phyloP scores from a whole-genome alignment of 2,113 vertebrate species.

The Lophotis ruficrista region DNA sequence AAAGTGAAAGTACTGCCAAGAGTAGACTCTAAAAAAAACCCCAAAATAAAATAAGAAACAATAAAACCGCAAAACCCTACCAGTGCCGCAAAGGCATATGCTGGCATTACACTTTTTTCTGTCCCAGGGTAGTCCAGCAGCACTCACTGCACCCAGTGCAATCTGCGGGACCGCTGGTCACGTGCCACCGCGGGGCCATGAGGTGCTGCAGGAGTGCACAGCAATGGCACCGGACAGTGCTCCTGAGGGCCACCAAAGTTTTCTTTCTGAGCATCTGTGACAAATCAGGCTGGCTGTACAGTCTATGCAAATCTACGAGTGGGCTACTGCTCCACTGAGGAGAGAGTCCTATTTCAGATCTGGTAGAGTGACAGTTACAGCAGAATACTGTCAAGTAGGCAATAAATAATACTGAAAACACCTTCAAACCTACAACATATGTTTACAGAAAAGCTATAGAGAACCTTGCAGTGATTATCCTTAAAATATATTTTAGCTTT shows the following conservation, averaged over 20 bases:
- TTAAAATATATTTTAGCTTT: constrained; percentile 1
- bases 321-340: constrained; percentile 46
- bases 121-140: not conserved
- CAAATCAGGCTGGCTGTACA: constrained; percentile 17
- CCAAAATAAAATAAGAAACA: not conserved
- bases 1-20: not conserved
- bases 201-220: not conserved
- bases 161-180: not conserved
- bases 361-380: constrained; percentile 62
- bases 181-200: fast-evolving
- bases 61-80: not conserved
- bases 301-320: constrained; percentile 59
- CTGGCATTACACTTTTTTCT: not conserved
- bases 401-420: constrained; percentile 59
- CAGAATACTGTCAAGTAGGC: constrained; percentile 33
- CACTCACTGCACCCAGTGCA: not conserved
- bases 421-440: not conserved
- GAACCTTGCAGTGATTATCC: not conserved
- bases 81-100: fast-evolving
- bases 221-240: not conserved
- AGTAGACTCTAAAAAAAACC: not conserved
- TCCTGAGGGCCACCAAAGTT: not conserved
- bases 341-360: constrained; percentile 70
- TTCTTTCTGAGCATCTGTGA: not conserved
- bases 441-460: constrained; percentile 10